These are phyloP conservation scores for Leptinotarsa texana DNA, from an alignment of 1,140 invertebrate species.

Conservation along the genomic window DNA sequence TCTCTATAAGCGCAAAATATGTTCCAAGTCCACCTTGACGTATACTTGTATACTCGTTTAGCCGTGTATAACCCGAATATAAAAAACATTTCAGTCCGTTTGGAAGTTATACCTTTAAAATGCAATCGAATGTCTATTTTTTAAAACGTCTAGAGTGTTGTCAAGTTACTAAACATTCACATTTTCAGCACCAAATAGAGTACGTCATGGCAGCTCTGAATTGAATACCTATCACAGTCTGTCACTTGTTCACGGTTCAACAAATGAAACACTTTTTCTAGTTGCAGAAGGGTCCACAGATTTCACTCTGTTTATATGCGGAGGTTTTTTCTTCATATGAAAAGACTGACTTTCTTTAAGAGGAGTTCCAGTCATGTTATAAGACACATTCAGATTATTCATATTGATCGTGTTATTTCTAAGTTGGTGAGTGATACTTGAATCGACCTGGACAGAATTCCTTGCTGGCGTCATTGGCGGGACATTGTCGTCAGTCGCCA, in stretches of 20 bases:
- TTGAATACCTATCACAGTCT: no score
- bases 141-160: no score
- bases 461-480: conserved; percentile 35
- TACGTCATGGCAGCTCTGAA: no score
- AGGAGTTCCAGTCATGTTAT: conserved; percentile 18
- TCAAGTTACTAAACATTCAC: no score
- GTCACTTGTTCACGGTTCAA: background rate
- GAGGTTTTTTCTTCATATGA: background rate
- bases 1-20: no score
- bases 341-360: background rate
- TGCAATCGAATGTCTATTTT: no score
- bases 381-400: conserved; percentile 30
- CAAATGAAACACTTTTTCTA: conserved; percentile 18
- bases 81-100: no score
- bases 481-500: background rate
- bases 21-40: no score
- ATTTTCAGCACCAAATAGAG: no score
- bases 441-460: conserved; percentile 31
- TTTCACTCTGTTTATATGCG: background rate
- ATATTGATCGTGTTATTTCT: conserved; percentile 27
- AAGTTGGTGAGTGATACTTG: conserved; percentile 24
- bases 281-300: background rate
- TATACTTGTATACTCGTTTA: no score
- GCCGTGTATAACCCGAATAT: no score
- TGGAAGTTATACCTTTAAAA: no score